These are phyloP conservation scores for Sebastes kiyomatsui DNA, from an alignment of 2,797 vertebrate genomes.

Conservation along the genomic window DNA sequence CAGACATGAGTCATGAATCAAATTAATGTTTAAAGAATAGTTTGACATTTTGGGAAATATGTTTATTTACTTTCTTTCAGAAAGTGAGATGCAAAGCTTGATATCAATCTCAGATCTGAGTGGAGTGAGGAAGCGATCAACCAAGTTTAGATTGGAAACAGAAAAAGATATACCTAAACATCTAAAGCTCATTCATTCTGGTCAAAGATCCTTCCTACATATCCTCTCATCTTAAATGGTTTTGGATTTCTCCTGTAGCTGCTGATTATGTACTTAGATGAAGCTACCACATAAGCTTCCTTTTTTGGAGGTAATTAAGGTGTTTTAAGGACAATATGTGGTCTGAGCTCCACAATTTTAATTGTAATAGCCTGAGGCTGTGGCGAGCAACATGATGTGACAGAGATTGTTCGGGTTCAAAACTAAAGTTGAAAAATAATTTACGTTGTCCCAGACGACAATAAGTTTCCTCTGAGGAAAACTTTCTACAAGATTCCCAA, in stretches of 20 bases:
- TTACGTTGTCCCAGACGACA: no score
- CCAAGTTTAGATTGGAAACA: neutral
- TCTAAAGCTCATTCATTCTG: neutral
- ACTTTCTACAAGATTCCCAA: no score
- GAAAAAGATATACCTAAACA: neutral
- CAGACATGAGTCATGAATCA: neutral
- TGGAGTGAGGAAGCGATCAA: neutral
- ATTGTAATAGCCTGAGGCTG: no score
- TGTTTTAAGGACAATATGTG: no score
- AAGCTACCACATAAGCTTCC: neutral
- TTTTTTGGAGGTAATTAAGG: neutral
- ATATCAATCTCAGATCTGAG: neutral
- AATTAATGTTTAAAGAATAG: neutral
- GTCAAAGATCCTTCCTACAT: neutral
- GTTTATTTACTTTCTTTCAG: no score
- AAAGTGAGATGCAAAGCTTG: neutral
- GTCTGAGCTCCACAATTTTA: no score
- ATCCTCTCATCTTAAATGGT: neutral
- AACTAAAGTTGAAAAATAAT: no score
- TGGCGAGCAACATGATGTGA: no score
- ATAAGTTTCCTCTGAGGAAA: no score
- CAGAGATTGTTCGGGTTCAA: no score
- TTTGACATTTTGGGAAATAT: no score
- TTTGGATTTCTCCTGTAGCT: neutral
- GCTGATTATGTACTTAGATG: neutral